phyloP scores from a whole-genome alignment of 1,140 invertebrate genomes.

The Bombus cullumanus region DNA sequence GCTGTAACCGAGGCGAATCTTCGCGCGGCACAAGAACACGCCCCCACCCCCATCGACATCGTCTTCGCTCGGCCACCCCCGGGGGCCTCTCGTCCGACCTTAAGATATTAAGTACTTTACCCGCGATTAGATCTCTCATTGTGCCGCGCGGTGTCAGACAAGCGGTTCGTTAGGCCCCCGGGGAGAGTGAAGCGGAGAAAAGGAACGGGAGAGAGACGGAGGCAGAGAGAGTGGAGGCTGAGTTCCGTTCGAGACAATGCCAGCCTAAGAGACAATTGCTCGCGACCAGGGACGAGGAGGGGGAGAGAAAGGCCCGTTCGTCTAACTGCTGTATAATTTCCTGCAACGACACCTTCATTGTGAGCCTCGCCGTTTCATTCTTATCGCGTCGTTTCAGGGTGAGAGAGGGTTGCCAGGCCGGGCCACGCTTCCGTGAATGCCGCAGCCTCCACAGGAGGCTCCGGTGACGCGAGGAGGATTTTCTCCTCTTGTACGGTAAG shows the following conservation, averaged over 20 bases:
- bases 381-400: slow-evolving; percentile 71
- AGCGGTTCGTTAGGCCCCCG: slow-evolving; percentile 75
- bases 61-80: slow-evolving; percentile 54
- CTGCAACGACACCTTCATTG: slow-evolving; percentile 84
- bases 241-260: slow-evolving; percentile 76
- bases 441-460: neutral
- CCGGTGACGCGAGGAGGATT: slow-evolving; percentile 35
- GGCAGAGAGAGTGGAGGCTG: slow-evolving; percentile 55
- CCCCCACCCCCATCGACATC: slow-evolving; percentile 21
- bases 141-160: slow-evolving; percentile 80
- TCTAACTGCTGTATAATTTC: slow-evolving; percentile 84
- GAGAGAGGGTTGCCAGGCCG: slow-evolving; percentile 56
- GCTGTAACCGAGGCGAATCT: slow-evolving; percentile 60
- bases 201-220: slow-evolving; percentile 47
- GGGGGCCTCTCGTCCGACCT: slow-evolving; percentile 74
- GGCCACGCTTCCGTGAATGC: slow-evolving; percentile 28
- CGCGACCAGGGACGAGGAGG: slow-evolving; percentile 59
- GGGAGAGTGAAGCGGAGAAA: slow-evolving; percentile 58
- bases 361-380: slow-evolving; percentile 78
- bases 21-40: neutral
- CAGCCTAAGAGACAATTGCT: slow-evolving; percentile 81
- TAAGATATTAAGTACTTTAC: slow-evolving; percentile 84
- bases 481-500: neutral
- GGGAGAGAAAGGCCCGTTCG: slow-evolving; percentile 68
- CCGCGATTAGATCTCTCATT: slow-evolving; percentile 83